Conservation (phyloP, 2,113 vertebrate genomes). For the Nothobranchius kuhntae region DNA sequence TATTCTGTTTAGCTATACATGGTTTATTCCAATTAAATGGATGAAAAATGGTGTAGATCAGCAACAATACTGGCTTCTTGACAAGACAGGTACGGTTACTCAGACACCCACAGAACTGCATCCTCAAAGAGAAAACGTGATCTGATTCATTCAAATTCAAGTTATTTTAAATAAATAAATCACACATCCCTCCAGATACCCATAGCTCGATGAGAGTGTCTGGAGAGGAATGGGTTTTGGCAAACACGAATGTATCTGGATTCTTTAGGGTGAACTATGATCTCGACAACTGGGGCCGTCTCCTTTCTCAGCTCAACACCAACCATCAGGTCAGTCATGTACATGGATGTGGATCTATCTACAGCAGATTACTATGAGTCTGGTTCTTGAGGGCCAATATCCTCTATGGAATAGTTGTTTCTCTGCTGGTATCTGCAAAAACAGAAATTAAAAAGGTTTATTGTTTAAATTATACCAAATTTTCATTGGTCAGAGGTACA, state of each 20-base stretch:
- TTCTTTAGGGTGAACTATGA: constrained; percentile 96
- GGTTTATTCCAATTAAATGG: constrained; percentile 88
- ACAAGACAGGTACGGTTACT: constrained; percentile 66
- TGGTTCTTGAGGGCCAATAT: too few species aligned
- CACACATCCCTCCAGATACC: constrained; percentile 45
- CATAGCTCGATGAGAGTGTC: constrained; percentile 34
- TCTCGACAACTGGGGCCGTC: constrained; percentile 84
- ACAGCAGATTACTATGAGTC: too few species aligned
- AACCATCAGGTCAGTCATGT: constrained; percentile 62
- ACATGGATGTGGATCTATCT: too few species aligned
- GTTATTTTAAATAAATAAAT: not conserved
- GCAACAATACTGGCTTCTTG: constrained; percentile 80
- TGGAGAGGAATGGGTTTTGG: constrained; percentile 80
- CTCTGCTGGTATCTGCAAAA: too few species aligned
- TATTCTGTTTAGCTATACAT: constrained; percentile 82
- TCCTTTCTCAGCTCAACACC: constrained; percentile 72
- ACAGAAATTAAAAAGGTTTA: not conserved
- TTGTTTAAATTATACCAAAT: not conserved
- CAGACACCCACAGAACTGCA: too few species aligned
- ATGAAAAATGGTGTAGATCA: rapidly evolving
- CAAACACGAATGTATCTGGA: constrained; percentile 85
- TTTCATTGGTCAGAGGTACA: too few species aligned
- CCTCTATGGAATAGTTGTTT: too few species aligned
- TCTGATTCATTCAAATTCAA: not conserved
- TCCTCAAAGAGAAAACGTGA: too few species aligned